Evolutionary conservation across 2,797 vertebrate genomes (phyloP).

Genomic region (Xiphophorus birchmanni): DNA sequence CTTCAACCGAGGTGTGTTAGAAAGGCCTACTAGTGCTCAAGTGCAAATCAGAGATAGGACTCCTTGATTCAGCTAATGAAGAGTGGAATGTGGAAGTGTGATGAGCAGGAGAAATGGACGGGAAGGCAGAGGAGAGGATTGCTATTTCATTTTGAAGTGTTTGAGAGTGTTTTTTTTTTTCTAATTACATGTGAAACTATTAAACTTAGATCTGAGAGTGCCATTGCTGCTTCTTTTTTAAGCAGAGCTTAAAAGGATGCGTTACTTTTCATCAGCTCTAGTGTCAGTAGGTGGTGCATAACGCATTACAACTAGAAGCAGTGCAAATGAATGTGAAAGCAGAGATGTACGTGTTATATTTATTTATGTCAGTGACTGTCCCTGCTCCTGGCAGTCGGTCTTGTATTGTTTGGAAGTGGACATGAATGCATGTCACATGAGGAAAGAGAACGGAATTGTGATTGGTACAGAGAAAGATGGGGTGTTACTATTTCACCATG

Average conservation of each 20-base stretch:
- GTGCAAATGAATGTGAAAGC: conserved; percentile 4
- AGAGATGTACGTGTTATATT: conserved; percentile 23
- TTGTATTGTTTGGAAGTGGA: conserved; percentile 31
- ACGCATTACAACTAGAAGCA: conserved; percentile 11
- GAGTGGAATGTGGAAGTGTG: conserved; percentile 39
- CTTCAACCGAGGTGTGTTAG: conserved; percentile 43
- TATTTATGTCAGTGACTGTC: conserved; percentile 24
- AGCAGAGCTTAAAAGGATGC: conserved; percentile 8
- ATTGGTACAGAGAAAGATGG: conserved; percentile 18
- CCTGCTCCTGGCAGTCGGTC: conserved; percentile 10
- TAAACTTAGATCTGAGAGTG: conserved; percentile 27
- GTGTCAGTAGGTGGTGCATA: conserved; percentile 18
- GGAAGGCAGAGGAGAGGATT: conserved; percentile 33
- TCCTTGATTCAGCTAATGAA: conserved; percentile 59
- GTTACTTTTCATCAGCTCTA: conserved; percentile 27
- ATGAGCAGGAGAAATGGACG: conserved; percentile 39
- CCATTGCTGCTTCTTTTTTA: conserved; percentile 2
- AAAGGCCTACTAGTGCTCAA: conserved; percentile 59
- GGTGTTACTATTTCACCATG: conserved; percentile 13
- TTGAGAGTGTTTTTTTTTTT: conserved; percentile 32
- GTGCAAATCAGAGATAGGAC: conserved; percentile 62
- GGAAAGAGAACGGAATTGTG: conserved; percentile 4
- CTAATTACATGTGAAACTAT: conserved; percentile 54
- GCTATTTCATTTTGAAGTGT: conserved; percentile 47
- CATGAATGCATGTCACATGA: conserved; percentile 21